Evolutionary conservation across 2,888 invertebrate genomes (phyloP).

Genomic region (Argyresthia albistria): DNA sequence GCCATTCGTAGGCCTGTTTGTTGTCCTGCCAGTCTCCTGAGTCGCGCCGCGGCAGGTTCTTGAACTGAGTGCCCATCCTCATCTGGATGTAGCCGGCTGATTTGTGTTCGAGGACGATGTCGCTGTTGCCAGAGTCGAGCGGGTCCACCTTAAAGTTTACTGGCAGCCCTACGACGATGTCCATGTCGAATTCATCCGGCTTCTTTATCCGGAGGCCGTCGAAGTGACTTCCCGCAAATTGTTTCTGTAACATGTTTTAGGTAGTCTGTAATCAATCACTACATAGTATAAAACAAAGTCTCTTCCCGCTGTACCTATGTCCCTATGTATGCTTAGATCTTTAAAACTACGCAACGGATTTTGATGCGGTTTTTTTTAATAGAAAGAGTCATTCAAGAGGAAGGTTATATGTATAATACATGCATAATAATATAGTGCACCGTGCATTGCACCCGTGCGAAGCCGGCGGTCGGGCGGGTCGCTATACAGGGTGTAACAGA

Average conservation of each 20-base stretch:
- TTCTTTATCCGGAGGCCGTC: constrained; percentile 70
- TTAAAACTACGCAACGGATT: too few species aligned
- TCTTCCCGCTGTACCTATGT: too few species aligned
- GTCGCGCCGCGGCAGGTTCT: constrained; percentile 29
- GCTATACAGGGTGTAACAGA: too few species aligned
- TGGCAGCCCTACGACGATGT: constrained; percentile 67
- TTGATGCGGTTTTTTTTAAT: too few species aligned
- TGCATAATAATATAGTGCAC: too few species aligned
- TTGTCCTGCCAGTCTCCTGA: constrained; percentile 32
- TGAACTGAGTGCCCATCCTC: constrained; percentile 41
- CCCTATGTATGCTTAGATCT: too few species aligned
- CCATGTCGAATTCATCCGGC: constrained; percentile 74
- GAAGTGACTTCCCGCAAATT: constrained; percentile 73
- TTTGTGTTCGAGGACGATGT: constrained; percentile 42
- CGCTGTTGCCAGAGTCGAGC: constrained; percentile 27
- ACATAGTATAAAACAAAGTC: too few species aligned
- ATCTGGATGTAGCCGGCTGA: constrained; percentile 58
- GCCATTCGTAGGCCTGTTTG: constrained; percentile 43
- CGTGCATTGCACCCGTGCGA: too few species aligned
- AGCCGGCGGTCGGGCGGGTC: too few species aligned
- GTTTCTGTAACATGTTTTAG: constrained; percentile 16
- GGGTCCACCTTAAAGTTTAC: constrained; percentile 21
- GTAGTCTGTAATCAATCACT: too few species aligned
- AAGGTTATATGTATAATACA: too few species aligned
- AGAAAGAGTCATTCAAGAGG: too few species aligned